phyloP scores from a whole-genome alignment of 2,113 vertebrate species.

The Misgurnus mizolepis region DNA sequence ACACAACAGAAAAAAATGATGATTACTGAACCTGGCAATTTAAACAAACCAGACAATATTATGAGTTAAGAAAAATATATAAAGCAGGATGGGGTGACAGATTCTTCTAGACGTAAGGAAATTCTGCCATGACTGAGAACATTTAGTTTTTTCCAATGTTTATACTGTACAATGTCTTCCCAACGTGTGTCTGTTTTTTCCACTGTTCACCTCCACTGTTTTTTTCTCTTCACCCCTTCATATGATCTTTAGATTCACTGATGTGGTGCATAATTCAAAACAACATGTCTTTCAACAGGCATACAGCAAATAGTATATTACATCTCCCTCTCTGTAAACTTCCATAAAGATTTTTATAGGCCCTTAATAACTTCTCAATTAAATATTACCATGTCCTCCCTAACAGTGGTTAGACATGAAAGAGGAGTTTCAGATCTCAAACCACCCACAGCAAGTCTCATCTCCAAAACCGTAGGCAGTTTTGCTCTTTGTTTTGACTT shows the following conservation, averaged over 20 bases:
- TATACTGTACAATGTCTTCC: background rate
- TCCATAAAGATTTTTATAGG: constrained; percentile 30
- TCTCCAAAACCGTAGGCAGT: background rate
- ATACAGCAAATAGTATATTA: background rate
- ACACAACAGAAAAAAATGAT: background rate
- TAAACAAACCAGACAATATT: background rate
- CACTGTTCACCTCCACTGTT: constrained; percentile 7
- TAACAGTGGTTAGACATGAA: constrained; percentile 24
- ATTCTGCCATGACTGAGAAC: background rate
- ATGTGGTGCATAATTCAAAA: background rate
- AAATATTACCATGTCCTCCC: background rate
- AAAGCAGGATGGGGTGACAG: background rate
- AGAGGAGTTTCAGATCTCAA: background rate
- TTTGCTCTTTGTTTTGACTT: constrained; percentile 8
- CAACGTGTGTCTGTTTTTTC: constrained; percentile 25
- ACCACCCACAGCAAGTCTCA: constrained; percentile 4
- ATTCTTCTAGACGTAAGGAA: background rate
- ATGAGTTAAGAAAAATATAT: background rate
- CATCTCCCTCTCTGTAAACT: background rate
- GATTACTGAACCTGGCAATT: background rate
- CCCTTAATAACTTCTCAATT: constrained; percentile 43
- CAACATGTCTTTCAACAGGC: constrained; percentile 4
- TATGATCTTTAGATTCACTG: constrained; percentile 5
- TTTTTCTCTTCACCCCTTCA: constrained; percentile 1
- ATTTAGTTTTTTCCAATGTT: constrained; percentile 7